phyloP scores from a whole-genome alignment of 2,888 invertebrate species.

The Argyresthia goedartella region DNA sequence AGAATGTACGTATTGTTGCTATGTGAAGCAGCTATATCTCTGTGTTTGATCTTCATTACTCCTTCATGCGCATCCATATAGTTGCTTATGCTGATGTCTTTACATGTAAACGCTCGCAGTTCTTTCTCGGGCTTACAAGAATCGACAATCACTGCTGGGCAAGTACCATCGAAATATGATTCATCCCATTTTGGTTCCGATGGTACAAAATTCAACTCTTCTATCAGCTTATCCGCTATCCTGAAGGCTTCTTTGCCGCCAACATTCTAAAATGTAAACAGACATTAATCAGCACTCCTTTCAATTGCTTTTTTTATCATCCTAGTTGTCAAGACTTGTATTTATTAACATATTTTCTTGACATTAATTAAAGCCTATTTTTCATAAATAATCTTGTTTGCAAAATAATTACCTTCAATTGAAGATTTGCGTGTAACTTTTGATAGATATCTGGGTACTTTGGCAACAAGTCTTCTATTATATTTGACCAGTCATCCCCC shows the following conservation, averaged over 20 bases:
- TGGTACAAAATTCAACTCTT: constrained; percentile 51
- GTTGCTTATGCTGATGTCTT: constrained; percentile 56
- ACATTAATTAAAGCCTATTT: neutral
- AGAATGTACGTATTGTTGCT: constrained; percentile 61
- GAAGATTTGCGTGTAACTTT: constrained; percentile 55
- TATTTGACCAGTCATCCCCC: constrained; percentile 72
- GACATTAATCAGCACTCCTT: neutral
- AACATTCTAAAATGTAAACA: constrained; percentile 44
- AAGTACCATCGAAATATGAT: constrained; percentile 57
- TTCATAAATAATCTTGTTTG: neutral
- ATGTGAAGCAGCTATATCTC: constrained; percentile 49
- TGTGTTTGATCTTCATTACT: constrained; percentile 56
- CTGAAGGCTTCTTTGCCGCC: constrained; percentile 57
- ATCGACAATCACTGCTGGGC: constrained; percentile 56
- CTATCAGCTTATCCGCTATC: constrained; percentile 53
- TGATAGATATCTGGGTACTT: constrained; percentile 61
- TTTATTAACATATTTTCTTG: neutral
- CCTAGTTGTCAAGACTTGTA: neutral
- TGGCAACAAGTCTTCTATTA: constrained; percentile 68
- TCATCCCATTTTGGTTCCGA: constrained; percentile 50
- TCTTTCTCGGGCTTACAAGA: constrained; percentile 60
- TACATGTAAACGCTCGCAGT: constrained; percentile 60
- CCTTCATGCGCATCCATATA: constrained; percentile 68
- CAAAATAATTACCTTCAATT: constrained; percentile 40
- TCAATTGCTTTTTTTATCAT: neutral